Evolutionary conservation across 1,140 invertebrate species (phyloP), one percentile per base, ranked within the genome.

Genomic region (Drosophila nasuta): DNA sequence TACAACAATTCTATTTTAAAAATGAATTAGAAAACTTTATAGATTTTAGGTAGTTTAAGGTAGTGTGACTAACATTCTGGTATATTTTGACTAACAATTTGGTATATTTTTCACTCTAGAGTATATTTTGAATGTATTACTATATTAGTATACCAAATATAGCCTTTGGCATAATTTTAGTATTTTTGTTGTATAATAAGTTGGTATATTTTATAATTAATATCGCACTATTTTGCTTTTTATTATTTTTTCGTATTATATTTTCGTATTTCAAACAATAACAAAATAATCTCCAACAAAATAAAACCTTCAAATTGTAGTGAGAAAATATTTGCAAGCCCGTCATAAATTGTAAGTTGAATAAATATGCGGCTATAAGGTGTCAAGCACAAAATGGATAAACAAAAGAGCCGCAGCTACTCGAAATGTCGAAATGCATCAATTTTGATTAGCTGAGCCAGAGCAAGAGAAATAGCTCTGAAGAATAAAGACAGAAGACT

Each of bases 361-460:
- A 7, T 49, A 6, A 49, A 38, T 38, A 51, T 51, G 45, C 13
- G 33, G 15, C 4, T 20, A 6, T 63, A 28, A 51, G 54, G 10
- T 45, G 13, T 20, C 25, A 6, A 7, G 8, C 10, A 25, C 33
- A 38, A 51, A 10, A 56, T 1, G 2, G 11, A 10, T 38, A 38
- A 38, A 38, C 35, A 38, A 38, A 38, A 2, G 20, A 25, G 35
- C 35, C 35, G 8, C 1, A 49, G 5, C 13, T n/a, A 3, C 35
- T 33, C 20, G 3, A 25, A 56, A 13, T 28, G 30, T 3, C 51
- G 8, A 48, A 65, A 68, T 38, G 28, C 79, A 86, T 86, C 67
- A 86, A 86, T 87, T 86, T 81, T 82, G 83, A 86, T 86, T 87
- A 88, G 67, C 54, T 72, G 45, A 67, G 51, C 62, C 25, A 43